These are phyloP conservation scores for Tachypleus tridentatus DNA, from an alignment of 1,140 invertebrate genomes.

Conservation along the genomic window DNA sequence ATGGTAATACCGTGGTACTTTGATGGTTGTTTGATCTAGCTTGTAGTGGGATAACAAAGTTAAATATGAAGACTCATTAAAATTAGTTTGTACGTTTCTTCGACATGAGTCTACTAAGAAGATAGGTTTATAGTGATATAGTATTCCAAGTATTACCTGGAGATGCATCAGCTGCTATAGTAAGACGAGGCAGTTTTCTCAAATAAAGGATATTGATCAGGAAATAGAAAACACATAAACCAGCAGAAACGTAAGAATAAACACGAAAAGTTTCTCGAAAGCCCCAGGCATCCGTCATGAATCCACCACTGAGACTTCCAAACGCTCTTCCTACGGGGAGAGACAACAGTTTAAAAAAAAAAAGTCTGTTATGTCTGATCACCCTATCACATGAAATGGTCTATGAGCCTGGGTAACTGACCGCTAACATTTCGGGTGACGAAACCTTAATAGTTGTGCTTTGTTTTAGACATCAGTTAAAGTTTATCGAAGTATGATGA, in stretches of 20 bases:
- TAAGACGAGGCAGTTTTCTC: neutral
- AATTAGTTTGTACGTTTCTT: too few relatives aligned
- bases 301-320: conserved; percentile 60
- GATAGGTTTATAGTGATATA: too few relatives aligned
- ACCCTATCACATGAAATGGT: neutral
- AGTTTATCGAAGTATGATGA: too few relatives aligned
- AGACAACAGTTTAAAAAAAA: neutral
- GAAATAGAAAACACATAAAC: conserved; percentile 6
- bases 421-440: neutral
- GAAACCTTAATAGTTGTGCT: neutral
- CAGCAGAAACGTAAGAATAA: conserved; percentile 43
- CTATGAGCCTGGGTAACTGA: neutral
- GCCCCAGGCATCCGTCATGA: conserved; percentile 56
- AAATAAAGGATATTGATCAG: conserved; percentile 10
- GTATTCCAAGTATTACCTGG: too few relatives aligned
- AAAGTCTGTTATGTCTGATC: neutral
- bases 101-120: too few relatives aligned
- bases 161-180: too few relatives aligned
- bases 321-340: conserved; percentile 51
- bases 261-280: conserved; percentile 56
- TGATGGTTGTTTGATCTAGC: too few relatives aligned
- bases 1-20: too few relatives aligned
- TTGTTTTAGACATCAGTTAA: neutral
- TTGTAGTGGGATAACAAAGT: too few relatives aligned
- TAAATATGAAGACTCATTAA: too few relatives aligned